Evolutionary conservation across 2,113 vertebrate genomes (phyloP).

Genomic region (Pedionomus torquatus): DNA sequence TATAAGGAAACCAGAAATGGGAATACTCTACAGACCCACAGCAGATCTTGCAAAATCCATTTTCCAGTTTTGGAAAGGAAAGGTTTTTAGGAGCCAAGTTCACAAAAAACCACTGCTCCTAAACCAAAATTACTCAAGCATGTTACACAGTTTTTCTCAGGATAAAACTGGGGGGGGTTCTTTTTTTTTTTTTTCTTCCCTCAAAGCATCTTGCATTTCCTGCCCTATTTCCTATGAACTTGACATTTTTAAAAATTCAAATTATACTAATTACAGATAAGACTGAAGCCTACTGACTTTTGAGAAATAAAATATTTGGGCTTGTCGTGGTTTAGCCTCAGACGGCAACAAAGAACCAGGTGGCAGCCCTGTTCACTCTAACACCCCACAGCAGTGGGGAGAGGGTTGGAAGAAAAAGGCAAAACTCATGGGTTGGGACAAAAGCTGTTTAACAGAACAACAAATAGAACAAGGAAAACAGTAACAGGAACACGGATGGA

Average conservation of each 20-base stretch:
- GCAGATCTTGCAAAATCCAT: not conserved
- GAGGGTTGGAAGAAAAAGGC: too few relatives aligned
- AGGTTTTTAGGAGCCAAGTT: not conserved
- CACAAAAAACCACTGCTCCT: not conserved
- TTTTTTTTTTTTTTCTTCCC: rapidly evolving
- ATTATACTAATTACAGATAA: not conserved
- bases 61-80: not conserved
- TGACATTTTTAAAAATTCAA: not conserved
- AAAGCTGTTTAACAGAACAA: too few relatives aligned
- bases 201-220: not conserved
- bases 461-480: too few relatives aligned
- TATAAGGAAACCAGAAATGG: not conserved
- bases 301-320: not conserved
- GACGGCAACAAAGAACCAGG: too few relatives aligned
- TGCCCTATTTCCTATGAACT: not conserved
- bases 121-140: not conserved
- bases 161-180: not conserved
- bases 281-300: not conserved
- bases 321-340: too few relatives aligned
- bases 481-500: too few relatives aligned
- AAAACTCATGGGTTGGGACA: too few relatives aligned
- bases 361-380: too few relatives aligned
- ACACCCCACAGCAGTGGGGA: too few relatives aligned
- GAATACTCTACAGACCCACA: not conserved
- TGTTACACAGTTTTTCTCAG: not conserved